These are phyloP conservation scores for Diadromus collaris DNA, from an alignment of 2,888 invertebrate species.

Conservation along the genomic window DNA sequence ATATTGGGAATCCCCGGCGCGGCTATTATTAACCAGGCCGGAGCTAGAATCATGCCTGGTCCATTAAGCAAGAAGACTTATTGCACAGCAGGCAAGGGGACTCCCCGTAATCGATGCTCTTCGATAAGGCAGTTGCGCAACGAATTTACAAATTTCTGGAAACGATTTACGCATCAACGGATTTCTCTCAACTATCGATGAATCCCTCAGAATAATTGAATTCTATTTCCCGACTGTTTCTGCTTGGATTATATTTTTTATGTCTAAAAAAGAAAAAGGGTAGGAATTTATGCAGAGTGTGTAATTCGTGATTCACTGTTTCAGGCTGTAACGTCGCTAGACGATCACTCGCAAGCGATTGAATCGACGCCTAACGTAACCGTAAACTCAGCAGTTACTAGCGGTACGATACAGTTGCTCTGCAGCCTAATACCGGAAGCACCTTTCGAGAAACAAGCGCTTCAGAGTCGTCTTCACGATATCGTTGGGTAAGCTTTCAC, in stretches of 20 bases:
- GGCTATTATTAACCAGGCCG: constrained; percentile 51
- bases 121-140: constrained; percentile 21
- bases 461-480: constrained; percentile 81
- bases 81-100: constrained; percentile 34
- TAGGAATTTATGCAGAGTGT: not conserved
- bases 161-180: constrained; percentile 30
- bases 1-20: constrained; percentile 2
- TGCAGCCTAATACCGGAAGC: constrained; percentile 81
- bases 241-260: not conserved
- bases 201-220: not conserved
- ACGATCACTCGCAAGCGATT: constrained; percentile 75
- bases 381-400: constrained; percentile 79
- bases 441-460: constrained; percentile 78
- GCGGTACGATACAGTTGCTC: constrained; percentile 81
- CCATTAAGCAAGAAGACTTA: constrained; percentile 70
- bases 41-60: constrained; percentile 60
- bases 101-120: constrained; percentile 10
- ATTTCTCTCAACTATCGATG: constrained; percentile 1
- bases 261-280: not conserved
- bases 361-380: constrained; percentile 72
- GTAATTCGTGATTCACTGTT: constrained; percentile 35
- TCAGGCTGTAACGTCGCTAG: constrained; percentile 73
- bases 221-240: not conserved
- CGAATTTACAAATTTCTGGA: constrained; percentile 73
- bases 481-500: constrained; percentile 81